A percentile compares a stretch with the other conserved stretches of the same genome.
These are phyloP conservation scores for Avahi laniger DNA, from an alignment of 2,797 vertebrate species.

Conservation along the genomic window DNA sequence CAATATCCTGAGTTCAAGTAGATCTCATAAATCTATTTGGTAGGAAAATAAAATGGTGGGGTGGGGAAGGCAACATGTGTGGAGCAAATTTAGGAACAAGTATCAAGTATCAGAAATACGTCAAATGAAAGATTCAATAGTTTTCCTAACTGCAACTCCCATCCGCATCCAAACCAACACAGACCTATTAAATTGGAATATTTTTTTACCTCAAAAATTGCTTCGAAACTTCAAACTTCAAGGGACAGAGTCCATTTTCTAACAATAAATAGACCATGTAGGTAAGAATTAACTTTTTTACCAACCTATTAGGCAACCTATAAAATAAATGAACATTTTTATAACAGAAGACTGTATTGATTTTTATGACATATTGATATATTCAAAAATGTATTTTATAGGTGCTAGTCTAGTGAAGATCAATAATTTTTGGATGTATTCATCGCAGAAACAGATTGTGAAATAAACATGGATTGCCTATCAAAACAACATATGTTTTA, in stretches of 20 bases:
- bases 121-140: neutral
- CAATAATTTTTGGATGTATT: constrained; percentile 47
- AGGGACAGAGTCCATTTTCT: neutral
- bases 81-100: neutral
- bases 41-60: neutral
- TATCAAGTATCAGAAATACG: neutral
- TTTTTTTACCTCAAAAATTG: neutral
- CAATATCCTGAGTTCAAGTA: neutral
- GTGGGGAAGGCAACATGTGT: neutral
- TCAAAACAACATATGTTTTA: constrained; percentile 29
- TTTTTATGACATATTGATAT: constrained; percentile 50
- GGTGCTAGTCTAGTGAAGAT: neutral
- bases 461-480: neutral
- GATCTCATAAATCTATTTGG: neutral
- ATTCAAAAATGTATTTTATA: constrained; percentile 31
- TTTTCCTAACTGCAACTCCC: neutral
- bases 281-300: neutral
- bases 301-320: neutral
- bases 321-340: neutral
- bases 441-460: constrained; percentile 23
- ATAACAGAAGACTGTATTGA: constrained; percentile 48
- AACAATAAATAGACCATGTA: neutral
- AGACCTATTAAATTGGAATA: neutral
- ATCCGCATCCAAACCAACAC: rapidly evolving
- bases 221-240: neutral